A percentile compares a stretch with the other conserved stretches of the same genome.
Conservation (phyloP, 2,888 invertebrate genomes). For the Busseola fusca region DNA sequence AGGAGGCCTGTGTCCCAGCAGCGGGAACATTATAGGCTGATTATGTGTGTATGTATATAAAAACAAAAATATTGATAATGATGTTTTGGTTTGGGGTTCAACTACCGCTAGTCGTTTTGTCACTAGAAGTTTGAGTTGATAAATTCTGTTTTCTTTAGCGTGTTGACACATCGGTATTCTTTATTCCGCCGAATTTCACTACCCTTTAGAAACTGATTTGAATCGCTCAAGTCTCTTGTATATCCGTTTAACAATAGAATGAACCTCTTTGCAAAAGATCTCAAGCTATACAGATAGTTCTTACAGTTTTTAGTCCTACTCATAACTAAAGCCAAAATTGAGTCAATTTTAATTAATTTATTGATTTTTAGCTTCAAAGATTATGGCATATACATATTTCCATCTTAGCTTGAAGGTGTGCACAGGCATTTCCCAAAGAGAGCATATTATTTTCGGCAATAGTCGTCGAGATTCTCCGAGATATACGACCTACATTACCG, state of each 20-base stretch:
- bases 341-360: background rate
- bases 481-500: conserved; percentile 77
- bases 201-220: background rate
- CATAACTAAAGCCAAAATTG: background rate
- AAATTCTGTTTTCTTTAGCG: too few species aligned
- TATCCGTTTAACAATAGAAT: background rate
- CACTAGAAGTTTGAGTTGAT: too few species aligned
- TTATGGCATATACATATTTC: background rate
- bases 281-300: background rate
- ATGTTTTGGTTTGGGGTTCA: too few species aligned
- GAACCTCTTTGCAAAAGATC: too few species aligned
- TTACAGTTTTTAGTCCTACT: background rate
- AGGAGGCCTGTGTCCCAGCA: too few species aligned
- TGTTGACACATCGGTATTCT: too few species aligned
- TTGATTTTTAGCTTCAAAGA: background rate
- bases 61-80: too few species aligned
- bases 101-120: too few species aligned
- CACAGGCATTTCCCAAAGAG: conserved; percentile 33
- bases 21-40: too few species aligned
- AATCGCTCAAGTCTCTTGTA: background rate
- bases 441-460: conserved; percentile 62
- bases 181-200: too few species aligned
- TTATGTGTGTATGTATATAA: too few species aligned
- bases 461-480: conserved; percentile 62
- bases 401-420: conserved; percentile 9